phyloP scores from a whole-genome alignment of 2,888 invertebrate species.

The Hofmannophila pseudospretella region DNA sequence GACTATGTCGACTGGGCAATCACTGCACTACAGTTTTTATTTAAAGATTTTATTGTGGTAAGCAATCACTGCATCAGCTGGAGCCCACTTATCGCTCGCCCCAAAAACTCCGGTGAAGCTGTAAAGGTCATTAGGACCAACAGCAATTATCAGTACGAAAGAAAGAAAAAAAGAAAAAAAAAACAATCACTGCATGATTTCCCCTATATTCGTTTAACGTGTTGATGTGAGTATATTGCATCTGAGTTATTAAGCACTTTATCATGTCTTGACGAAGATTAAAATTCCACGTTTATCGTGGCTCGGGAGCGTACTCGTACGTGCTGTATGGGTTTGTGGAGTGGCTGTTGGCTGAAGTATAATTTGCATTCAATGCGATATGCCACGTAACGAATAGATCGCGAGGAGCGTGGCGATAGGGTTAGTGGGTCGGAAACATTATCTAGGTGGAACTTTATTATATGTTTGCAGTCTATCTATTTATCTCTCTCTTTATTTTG shows the following conservation, averaged over 20 bases:
- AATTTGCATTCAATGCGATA: conserved; percentile 40
- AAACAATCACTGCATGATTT: too few relatives aligned
- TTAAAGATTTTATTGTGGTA: too few relatives aligned
- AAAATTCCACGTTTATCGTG: conserved; percentile 18
- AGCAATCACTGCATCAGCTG: too few relatives aligned
- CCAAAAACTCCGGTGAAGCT: too few relatives aligned
- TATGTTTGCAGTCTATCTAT: background rate
- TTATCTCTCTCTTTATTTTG: too few relatives aligned
- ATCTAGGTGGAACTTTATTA: background rate
- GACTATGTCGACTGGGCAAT: too few relatives aligned
- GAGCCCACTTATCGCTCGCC: too few relatives aligned
- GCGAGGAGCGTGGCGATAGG: background rate
- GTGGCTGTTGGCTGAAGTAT: conserved; percentile 18
- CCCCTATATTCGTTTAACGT: background rate
- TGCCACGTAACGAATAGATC: conserved; percentile 17
- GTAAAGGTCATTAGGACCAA: too few relatives aligned
- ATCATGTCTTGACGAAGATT: conserved; percentile 16
- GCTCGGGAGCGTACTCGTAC: conserved; percentile 8
- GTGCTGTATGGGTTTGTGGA: too few relatives aligned
- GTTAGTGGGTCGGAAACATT: background rate
- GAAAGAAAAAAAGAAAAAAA: too few relatives aligned
- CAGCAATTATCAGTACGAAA: too few relatives aligned
- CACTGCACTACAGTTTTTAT: too few relatives aligned
- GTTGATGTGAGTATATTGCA: background rate
- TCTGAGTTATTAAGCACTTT: background rate